Conservation (phyloP, 2,888 invertebrate genomes). For the Protodeltote pygarga region DNA sequence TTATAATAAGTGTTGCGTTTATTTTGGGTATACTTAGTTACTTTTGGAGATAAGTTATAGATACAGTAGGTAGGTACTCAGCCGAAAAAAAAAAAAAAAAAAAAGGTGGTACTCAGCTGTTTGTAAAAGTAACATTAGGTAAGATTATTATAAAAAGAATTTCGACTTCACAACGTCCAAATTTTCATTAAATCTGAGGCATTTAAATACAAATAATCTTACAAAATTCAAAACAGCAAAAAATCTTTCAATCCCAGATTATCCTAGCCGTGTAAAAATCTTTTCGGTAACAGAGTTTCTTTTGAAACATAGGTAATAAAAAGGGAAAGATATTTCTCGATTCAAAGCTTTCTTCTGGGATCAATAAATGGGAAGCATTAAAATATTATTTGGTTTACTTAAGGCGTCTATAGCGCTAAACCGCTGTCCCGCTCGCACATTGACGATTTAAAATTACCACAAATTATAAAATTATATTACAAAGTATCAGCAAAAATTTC, state of each 20-base stretch:
- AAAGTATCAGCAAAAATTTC: too few relatives aligned
- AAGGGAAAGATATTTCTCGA: slow-evolving; percentile 3
- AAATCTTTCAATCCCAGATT: slow-evolving; percentile 31
- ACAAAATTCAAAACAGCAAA: slow-evolving; percentile 5
- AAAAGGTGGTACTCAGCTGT: too few relatives aligned
- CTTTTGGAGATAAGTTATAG: too few relatives aligned
- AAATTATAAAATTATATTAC: too few relatives aligned
- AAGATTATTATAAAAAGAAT: too few relatives aligned
- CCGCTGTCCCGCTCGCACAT: background rate
- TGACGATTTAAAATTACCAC: too few relatives aligned
- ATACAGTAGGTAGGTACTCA: too few relatives aligned
- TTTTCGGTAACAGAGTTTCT: slow-evolving; percentile 33
- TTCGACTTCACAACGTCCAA: background rate
- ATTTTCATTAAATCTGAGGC: background rate
- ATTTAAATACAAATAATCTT: slow-evolving; percentile 2
- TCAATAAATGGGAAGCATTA: slow-evolving; percentile 34
- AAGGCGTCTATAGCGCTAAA: background rate
- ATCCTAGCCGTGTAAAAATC: slow-evolving; percentile 29
- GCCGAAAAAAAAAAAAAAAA: too few relatives aligned
- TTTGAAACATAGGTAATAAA: too few relatives aligned
- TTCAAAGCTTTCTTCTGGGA: slow-evolving; percentile 30
- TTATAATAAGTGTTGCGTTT: too few relatives aligned
- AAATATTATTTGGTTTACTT: slow-evolving; percentile 30
- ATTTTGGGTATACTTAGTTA: too few relatives aligned
- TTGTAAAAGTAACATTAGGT: too few relatives aligned